A percentile compares a stretch with the other conserved stretches of the same genome.
These are phyloP conservation scores for Xylocopa sonorina DNA, from an alignment of 1,140 invertebrate genomes.

Conservation along the genomic window DNA sequence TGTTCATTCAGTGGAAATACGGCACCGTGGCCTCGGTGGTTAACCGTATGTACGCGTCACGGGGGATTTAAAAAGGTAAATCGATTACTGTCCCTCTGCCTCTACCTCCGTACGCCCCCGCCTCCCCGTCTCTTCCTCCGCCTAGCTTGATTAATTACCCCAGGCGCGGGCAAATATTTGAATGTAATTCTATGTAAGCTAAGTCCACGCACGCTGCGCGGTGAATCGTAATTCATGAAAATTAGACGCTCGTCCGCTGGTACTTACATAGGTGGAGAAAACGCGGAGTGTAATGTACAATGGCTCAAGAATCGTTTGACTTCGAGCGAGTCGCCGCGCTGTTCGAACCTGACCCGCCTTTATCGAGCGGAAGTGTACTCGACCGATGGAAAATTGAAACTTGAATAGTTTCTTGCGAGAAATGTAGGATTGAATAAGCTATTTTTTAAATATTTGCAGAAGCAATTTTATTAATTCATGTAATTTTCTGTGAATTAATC, in stretches of 20 bases:
- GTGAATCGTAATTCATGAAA: slow-evolving; percentile 20
- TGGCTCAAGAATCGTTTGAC: not conserved
- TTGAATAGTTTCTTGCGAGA: too few relatives aligned
- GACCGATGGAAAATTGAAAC: too few relatives aligned
- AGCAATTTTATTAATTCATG: too few relatives aligned
- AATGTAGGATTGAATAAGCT: too few relatives aligned
- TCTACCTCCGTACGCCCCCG: too few relatives aligned
- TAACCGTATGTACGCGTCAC: slow-evolving; percentile 32
- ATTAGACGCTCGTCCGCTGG: not conserved
- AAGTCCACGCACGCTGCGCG: not conserved
- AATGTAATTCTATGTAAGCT: slow-evolving; percentile 33
- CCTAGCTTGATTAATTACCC: slow-evolving; percentile 36
- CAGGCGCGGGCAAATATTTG: slow-evolving; percentile 21
- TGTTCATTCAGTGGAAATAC: slow-evolving; percentile 49
- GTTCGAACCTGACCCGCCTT: too few relatives aligned
- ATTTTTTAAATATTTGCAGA: too few relatives aligned
- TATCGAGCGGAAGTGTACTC: too few relatives aligned
- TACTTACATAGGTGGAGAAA: not conserved
- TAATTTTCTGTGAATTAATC: too few relatives aligned
- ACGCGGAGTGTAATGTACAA: not conserved
- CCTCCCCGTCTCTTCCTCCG: not conserved
- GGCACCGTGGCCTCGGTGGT: slow-evolving; percentile 12
- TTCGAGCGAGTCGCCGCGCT: too few relatives aligned
- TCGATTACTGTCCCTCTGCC: slow-evolving; percentile 44
- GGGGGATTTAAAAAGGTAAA: slow-evolving; percentile 31